Percentiles rank a stretch among this genome's conserved stretches.
Conservation (phyloP, 2,888 invertebrate species). For the Lepidocyrtinus sp. region DNA sequence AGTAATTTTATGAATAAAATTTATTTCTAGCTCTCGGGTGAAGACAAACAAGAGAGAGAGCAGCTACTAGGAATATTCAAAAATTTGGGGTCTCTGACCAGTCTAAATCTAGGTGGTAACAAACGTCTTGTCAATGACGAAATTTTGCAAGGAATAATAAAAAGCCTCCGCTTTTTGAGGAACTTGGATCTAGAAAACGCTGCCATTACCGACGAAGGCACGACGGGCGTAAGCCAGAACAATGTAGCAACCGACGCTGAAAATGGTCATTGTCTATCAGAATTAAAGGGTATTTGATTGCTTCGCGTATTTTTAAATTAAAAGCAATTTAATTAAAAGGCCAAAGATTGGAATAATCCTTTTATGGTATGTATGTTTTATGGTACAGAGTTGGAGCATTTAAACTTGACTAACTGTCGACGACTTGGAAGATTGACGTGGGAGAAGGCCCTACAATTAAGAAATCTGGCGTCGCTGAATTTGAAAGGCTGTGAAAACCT, state of each 20-base stretch:
- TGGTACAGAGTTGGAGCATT: conserved; percentile 21
- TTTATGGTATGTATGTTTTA: not conserved
- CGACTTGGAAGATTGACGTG: conserved; percentile 32
- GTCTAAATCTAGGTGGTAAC: conserved; percentile 35
- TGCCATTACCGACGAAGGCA: conserved; percentile 22
- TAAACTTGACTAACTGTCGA: conserved; percentile 44
- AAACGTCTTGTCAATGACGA: conserved; percentile 29
- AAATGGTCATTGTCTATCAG: not conserved
- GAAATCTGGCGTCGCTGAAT: conserved; percentile 33
- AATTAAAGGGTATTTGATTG: not conserved
- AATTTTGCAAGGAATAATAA: conserved; percentile 21
- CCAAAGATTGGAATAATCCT: no score
- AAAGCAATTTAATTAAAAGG: no score
- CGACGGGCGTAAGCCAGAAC: not conserved
- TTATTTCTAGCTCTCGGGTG: conserved; percentile 18
- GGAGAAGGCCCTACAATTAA: conserved; percentile 15
- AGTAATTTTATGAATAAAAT: not conserved
- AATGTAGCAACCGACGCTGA: not conserved
- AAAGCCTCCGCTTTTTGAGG: not conserved
- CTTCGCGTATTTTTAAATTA: no score
- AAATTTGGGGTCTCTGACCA: conserved; percentile 11
- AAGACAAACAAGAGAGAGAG: no score
- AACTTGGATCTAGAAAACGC: conserved; percentile 31
- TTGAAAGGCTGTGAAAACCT: conserved; percentile 41
- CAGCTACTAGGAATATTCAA: conserved; percentile 18